These are phyloP conservation scores for Gymnosoma rotundatum DNA, from an alignment of 2,888 invertebrate species.

Conservation along the genomic window DNA sequence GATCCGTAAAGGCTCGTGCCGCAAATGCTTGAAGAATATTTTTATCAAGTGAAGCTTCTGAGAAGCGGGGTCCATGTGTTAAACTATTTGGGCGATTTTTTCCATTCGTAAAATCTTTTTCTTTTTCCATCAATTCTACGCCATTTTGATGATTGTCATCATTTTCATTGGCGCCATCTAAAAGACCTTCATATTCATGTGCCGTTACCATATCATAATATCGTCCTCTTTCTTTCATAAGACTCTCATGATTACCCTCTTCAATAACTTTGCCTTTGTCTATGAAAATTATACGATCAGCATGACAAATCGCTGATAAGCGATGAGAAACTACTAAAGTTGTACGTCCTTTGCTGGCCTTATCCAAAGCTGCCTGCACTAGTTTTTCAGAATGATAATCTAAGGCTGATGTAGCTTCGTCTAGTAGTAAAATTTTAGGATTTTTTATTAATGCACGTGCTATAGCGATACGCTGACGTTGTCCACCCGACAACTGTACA, in stretches of 20 bases:
- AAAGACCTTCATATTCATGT: slow-evolving; percentile 69
- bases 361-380: slow-evolving; percentile 91
- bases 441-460: slow-evolving; percentile 90
- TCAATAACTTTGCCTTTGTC: slow-evolving; percentile 88
- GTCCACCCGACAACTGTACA: slow-evolving; percentile 91
- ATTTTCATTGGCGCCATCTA: slow-evolving; percentile 38
- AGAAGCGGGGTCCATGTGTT: slow-evolving; percentile 44
- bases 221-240: slow-evolving; percentile 85
- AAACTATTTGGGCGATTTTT: slow-evolving; percentile 33
- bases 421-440: slow-evolving; percentile 89
- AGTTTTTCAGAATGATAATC: slow-evolving; percentile 91
- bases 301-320: slow-evolving; percentile 87
- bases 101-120: slow-evolving; percentile 17
- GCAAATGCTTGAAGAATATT: slow-evolving; percentile 67
- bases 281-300: slow-evolving; percentile 87
- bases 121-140: slow-evolving; percentile 75
- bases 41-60: slow-evolving; percentile 63
- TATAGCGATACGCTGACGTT: slow-evolving; percentile 93
- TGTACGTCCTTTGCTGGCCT: slow-evolving; percentile 89
- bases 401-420: slow-evolving; percentile 93
- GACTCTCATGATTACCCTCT: slow-evolving; percentile 88
- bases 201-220: slow-evolving; percentile 87
- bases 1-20: slow-evolving; percentile 43
- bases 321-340: slow-evolving; percentile 90
- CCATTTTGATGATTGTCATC: slow-evolving; percentile 50